phyloP scores from a whole-genome alignment of 1,140 invertebrate species.

The Drosophila nannoptera region DNA sequence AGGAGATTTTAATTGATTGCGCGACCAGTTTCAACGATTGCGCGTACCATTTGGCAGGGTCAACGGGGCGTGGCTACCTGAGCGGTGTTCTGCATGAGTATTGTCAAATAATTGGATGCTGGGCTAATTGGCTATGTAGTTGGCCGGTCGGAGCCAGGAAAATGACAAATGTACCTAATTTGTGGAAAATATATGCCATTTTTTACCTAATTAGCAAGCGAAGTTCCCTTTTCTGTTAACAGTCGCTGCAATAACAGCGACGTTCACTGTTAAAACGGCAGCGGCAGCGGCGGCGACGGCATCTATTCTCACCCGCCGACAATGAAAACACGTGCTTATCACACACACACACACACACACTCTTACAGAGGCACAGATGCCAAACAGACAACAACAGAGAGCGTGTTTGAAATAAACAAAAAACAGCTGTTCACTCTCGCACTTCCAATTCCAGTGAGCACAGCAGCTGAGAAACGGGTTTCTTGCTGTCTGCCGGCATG shows the following conservation, averaged over 20 bases:
- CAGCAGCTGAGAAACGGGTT: constrained; percentile 35
- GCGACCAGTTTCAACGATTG: constrained; percentile 59
- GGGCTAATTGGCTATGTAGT: constrained; percentile 36
- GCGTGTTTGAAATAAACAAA: constrained; percentile 70
- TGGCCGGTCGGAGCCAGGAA: not conserved
- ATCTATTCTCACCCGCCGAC: constrained; percentile 32
- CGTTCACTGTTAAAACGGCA: constrained; percentile 2
- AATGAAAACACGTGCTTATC: constrained; percentile 73
- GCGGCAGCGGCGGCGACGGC: constrained; percentile 10
- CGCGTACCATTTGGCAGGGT: constrained; percentile 61
- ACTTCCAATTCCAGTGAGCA: constrained; percentile 40
- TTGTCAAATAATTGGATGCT: constrained; percentile 53
- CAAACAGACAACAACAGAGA: constrained; percentile 51
- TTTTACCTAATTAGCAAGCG: not conserved
- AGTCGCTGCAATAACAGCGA: constrained; percentile 11
- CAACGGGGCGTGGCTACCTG: constrained; percentile 53
- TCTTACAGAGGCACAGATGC: not conserved
- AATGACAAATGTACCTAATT: not conserved
- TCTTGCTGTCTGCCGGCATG: constrained; percentile 35
- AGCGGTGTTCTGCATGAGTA: constrained; percentile 8
- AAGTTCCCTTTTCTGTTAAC: not conserved
- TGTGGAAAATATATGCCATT: not conserved
- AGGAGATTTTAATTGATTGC: constrained; percentile 67
- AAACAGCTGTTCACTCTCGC: constrained; percentile 59
- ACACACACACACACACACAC: constrained; percentile 29